Base-by-base conservation (phyloP, 2,797 vertebrate species). In the Gephyroberyx darwinii region DNA sequence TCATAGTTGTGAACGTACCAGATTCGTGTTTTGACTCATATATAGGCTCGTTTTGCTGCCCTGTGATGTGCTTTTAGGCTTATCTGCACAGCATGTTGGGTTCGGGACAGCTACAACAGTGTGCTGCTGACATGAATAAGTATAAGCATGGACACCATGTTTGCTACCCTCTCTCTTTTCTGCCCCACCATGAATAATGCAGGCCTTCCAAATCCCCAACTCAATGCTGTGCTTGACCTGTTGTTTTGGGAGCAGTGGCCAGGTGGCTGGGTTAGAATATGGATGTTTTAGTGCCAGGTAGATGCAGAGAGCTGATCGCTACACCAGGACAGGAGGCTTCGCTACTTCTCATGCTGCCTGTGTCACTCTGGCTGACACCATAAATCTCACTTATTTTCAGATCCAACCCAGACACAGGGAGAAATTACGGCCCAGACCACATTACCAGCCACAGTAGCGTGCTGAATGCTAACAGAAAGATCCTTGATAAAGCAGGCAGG, bases 311-410 rank as follows among this genome's bases (percentile, higher is more conserved):
- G 81, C 81, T 73, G 83, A 86, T 82, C 73, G 45, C 69, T 71
- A 69, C 74, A 57, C 77, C 69, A 57, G 80, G 75, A 86, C n/a
- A 48, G 69, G 78, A 68, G 16, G 83, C 75, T 52, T 64, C 48
- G 69, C 91, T 92, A 88, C 83, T 93, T 93, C 78, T 89, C 88
- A 93, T 94, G 88, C 93, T 82, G 84, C 79, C 78, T 48, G 77
- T 89, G 91, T 92, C 93, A 93, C 86, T 91, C 91, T 81, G 86
- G 77, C 88, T 92, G 88, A 93, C 93, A 91, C 91, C 89, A 93
- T 93, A 94, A 94, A 94, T 94, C 93, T 92, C 90, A 92, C 92
- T 93, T 94, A 93, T 92, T 93, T 92, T 93, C 91, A 86, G 91
- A 92, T 91, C 88, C 89, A 88, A 75, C 84, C 43, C 71, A 90